phyloP scores from a whole-genome alignment of 2,113 vertebrate species.

The Leptocoma aspasia region DNA sequence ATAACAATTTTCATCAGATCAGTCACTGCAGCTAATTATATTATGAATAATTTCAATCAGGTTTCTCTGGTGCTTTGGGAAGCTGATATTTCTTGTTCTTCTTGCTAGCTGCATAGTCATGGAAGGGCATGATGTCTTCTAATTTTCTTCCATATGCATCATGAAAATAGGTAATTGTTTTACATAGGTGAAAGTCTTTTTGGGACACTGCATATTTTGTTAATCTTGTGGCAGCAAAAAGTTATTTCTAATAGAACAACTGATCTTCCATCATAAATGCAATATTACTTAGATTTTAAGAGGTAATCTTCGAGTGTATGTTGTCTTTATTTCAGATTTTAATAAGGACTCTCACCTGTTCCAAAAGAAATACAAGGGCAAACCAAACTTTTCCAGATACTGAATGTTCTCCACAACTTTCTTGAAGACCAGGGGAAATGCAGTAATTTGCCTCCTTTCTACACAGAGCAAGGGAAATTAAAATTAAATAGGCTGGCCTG shows the following conservation, averaged over 20 bases:
- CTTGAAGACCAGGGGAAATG: not conserved
- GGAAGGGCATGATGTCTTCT: not conserved
- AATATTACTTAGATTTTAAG: conserved; percentile 46
- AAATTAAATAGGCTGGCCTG: not conserved
- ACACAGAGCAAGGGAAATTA: not conserved
- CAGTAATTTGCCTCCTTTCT: not conserved
- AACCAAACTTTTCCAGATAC: not conserved
- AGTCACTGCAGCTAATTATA: not conserved
- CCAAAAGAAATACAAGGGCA: not conserved
- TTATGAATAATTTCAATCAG: conserved; percentile 28
- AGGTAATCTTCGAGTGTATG: not conserved
- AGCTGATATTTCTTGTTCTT: conserved; percentile 25
- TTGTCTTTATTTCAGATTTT: conserved; percentile 55
- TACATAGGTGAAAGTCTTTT: not conserved
- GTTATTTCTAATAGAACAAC: conserved; percentile 14
- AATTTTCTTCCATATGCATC: conserved; percentile 37
- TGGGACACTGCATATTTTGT: not conserved
- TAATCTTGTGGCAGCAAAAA: conserved; percentile 12
- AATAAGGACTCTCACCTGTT: not conserved
- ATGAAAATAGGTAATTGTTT: conserved; percentile 10
- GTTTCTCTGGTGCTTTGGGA: not conserved
- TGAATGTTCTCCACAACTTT: not conserved
- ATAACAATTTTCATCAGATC: conserved; percentile 1
- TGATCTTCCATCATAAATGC: conserved; percentile 8
- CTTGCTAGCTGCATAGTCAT: not conserved